Conservation (phyloP, 2,113 vertebrate genomes). For the Pseudolaguvia tuberculata region DNA sequence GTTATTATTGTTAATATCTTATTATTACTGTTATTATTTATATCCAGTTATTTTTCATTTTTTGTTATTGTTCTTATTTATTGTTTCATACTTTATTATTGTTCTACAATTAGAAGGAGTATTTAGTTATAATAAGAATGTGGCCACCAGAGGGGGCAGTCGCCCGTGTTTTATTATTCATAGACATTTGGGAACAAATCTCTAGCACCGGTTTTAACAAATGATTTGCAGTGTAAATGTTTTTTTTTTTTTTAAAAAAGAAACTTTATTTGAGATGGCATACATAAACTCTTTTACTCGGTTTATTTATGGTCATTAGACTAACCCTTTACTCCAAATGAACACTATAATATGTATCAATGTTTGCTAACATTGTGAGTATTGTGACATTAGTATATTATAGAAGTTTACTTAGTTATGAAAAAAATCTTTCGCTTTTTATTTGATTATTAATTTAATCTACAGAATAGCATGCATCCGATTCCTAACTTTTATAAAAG, state of each 20-base stretch:
- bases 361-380: neutral
- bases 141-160: neutral
- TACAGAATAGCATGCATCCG: neutral
- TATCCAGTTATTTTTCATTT: neutral
- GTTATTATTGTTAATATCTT: neutral
- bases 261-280: neutral
- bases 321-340: neutral
- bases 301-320: neutral
- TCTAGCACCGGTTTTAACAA: neutral
- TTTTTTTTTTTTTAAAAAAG: neutral
- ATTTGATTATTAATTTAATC: neutral
- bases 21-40: neutral
- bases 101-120: neutral
- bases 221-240: neutral
- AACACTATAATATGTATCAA: neutral
- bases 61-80: neutral
- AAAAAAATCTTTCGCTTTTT: neutral
- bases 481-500: neutral
- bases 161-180: constrained; percentile 8
- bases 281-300: neutral
- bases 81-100: neutral
- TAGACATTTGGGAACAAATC: neutral
- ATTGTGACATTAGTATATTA: neutral
- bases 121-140: neutral
- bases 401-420: neutral